Percentiles rank a stretch among this genome's conserved stretches.
These are phyloP conservation scores for Meloidogyne hapla DNA, from an alignment of 1,140 invertebrate species.

Conservation along the genomic window DNA sequence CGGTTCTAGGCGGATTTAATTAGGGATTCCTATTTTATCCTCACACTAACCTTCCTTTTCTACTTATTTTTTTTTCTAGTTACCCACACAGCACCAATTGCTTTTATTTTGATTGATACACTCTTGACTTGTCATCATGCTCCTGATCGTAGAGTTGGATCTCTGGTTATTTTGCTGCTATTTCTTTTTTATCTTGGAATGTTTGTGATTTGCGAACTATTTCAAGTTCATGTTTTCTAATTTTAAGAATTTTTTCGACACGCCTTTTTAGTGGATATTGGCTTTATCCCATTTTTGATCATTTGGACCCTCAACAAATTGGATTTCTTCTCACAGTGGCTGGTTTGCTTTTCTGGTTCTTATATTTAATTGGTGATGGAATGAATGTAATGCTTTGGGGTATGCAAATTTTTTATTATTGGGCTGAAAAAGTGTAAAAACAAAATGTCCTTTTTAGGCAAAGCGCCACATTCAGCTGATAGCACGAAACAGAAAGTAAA, in stretches of 20 bases:
- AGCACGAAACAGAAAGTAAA: constrained; percentile 2
- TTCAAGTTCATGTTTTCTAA: constrained; percentile 7
- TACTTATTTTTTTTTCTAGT: constrained; percentile 14
- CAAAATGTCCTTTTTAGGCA: constrained; percentile 13
- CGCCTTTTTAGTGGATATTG: constrained; percentile 37
- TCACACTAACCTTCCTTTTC: not conserved
- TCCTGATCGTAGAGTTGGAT: constrained; percentile 51
- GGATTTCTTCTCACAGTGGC: constrained; percentile 23
- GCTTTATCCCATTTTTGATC: constrained; percentile 55
- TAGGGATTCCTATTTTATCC: not conserved
- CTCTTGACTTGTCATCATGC: constrained; percentile 65
- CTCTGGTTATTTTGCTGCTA: constrained; percentile 35
- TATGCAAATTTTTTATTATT: constrained; percentile 11
- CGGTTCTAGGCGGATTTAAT: not conserved
- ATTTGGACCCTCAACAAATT: constrained; percentile 34
- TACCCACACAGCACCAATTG: constrained; percentile 64
- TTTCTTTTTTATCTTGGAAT: constrained; percentile 44
- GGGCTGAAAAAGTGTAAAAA: constrained; percentile 14
- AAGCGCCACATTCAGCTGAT: constrained; percentile 29
- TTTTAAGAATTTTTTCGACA: constrained; percentile 39
- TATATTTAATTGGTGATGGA: constrained; percentile 48
- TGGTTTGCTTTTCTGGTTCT: constrained; percentile 51
- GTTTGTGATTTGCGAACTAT: constrained; percentile 38
- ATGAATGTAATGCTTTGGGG: constrained; percentile 48
- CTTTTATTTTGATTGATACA: constrained; percentile 64